Evolutionary conservation across 2,888 invertebrate genomes (phyloP).

Genomic region (Plagodis pulveraria): DNA sequence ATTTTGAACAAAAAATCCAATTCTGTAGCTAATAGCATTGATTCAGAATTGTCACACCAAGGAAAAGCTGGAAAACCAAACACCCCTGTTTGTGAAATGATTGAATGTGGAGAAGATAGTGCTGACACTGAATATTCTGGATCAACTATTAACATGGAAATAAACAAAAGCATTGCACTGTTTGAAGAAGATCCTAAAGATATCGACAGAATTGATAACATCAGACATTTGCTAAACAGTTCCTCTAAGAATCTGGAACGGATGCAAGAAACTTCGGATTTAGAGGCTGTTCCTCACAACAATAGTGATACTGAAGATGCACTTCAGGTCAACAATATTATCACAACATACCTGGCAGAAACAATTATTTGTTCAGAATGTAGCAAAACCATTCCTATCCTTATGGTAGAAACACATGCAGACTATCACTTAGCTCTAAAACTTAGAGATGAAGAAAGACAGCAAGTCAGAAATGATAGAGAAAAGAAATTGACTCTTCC

Average conservation of each 20-base stretch:
- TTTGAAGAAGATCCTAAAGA: slow-evolving; percentile 72
- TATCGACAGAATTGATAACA: slow-evolving; percentile 58
- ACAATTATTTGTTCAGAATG: slow-evolving; percentile 87
- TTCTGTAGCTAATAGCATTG: slow-evolving; percentile 29
- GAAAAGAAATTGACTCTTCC: slow-evolving; percentile 38
- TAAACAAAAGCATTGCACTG: slow-evolving; percentile 74
- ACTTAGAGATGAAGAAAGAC: slow-evolving; percentile 85
- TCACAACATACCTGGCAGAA: slow-evolving; percentile 32
- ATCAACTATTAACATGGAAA: slow-evolving; percentile 78
- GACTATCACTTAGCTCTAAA: slow-evolving; percentile 91
- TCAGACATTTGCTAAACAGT: slow-evolving; percentile 63
- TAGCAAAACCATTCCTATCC: slow-evolving; percentile 80
- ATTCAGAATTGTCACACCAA: slow-evolving; percentile 26
- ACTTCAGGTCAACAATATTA: background rate
- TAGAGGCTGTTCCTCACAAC: slow-evolving; percentile 9
- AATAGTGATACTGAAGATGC: slow-evolving; percentile 16
- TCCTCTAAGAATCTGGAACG: slow-evolving; percentile 42
- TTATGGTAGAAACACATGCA: slow-evolving; percentile 87
- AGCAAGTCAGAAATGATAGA: slow-evolving; percentile 55
- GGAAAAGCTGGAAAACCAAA: slow-evolving; percentile 39
- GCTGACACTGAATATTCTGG: slow-evolving; percentile 72
- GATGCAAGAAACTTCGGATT: slow-evolving; percentile 22
- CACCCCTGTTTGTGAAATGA: slow-evolving; percentile 58
- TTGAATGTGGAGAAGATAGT: slow-evolving; percentile 65
- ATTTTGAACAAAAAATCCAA: slow-evolving; percentile 54